phyloP scores from a whole-genome alignment of 2,888 invertebrate genomes.

The Philereme transversata region DNA sequence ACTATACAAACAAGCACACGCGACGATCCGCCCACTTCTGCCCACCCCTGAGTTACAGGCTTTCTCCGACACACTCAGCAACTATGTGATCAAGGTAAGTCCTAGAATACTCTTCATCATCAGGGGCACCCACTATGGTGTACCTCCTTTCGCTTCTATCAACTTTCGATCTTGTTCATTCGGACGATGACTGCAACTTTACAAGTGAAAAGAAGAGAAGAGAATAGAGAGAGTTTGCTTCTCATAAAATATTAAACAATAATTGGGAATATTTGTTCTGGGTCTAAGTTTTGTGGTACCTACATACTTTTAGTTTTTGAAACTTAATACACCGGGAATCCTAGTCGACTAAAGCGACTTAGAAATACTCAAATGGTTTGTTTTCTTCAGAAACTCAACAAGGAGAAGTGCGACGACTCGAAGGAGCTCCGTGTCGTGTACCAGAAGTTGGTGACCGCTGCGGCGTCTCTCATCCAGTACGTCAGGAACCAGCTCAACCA shows the following conservation, averaged over 20 bases:
- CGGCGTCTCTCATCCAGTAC: slow-evolving; percentile 81
- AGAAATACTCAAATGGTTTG: not conserved
- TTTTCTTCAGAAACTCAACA: slow-evolving; percentile 80
- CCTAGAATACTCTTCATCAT: too few relatives aligned
- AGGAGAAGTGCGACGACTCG: slow-evolving; percentile 85
- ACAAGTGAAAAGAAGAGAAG: too few relatives aligned
- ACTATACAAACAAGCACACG: slow-evolving; percentile 81
- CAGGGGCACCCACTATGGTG: too few relatives aligned
- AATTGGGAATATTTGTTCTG: too few relatives aligned
- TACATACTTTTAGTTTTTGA: too few relatives aligned
- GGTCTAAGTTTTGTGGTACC: too few relatives aligned
- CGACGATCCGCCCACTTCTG: slow-evolving; percentile 81
- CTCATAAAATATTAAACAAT: too few relatives aligned
- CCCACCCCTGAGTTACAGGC: slow-evolving; percentile 86
- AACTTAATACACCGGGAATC: too few relatives aligned
- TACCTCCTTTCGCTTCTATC: too few relatives aligned
- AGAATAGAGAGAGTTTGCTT: too few relatives aligned
- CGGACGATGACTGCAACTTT: too few relatives aligned
- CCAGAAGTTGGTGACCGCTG: slow-evolving; percentile 79
- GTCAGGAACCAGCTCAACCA: slow-evolving; percentile 66
- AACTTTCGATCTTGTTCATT: too few relatives aligned
- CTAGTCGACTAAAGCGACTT: not conserved
- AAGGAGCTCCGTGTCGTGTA: slow-evolving; percentile 86
- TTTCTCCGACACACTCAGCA: slow-evolving; percentile 83
- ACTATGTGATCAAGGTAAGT: slow-evolving; percentile 86